These are phyloP conservation scores for Chrysogorgia sp. DNA, from an alignment of 92 coral and sea anemone genomes.

Conservation along the genomic window DNA sequence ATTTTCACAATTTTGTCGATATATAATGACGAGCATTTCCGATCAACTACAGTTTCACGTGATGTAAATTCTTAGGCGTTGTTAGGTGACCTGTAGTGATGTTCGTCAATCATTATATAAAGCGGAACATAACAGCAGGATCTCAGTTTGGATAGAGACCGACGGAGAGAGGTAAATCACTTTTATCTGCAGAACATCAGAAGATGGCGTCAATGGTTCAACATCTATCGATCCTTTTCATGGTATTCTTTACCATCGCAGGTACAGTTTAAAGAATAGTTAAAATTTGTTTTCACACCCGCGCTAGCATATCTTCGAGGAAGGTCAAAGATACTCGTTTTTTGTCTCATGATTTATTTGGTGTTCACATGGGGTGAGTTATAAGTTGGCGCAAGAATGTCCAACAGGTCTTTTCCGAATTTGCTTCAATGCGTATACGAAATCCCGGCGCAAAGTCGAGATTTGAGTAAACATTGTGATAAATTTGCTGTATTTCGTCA, in stretches of 20 bases:
- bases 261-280: not conserved
- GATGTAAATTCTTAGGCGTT: conserved; percentile 36
- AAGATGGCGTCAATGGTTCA: conserved; percentile 23
- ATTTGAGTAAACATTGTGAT: no score
- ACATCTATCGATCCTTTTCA: not conserved
- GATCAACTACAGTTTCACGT: conserved; percentile 10
- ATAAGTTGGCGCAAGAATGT: no score
- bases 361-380: no score
- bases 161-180: not conserved
- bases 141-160: conserved; percentile 35
- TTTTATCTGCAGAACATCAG: not conserved
- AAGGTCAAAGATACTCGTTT: no score
- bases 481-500: no score
- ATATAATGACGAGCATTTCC: conserved; percentile 1
- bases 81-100: not conserved
- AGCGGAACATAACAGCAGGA: conserved; percentile 1
- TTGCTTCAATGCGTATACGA: no score
- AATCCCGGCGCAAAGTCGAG: no score
- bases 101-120: conserved; percentile 4
- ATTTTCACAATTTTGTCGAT: not conserved
- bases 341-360: no score
- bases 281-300: not conserved
- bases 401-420: no score
- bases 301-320: no score
- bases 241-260: not conserved